Evolutionary conservation across 2,888 invertebrate genomes (phyloP).

Genomic region (Apodemia mormo): DNA sequence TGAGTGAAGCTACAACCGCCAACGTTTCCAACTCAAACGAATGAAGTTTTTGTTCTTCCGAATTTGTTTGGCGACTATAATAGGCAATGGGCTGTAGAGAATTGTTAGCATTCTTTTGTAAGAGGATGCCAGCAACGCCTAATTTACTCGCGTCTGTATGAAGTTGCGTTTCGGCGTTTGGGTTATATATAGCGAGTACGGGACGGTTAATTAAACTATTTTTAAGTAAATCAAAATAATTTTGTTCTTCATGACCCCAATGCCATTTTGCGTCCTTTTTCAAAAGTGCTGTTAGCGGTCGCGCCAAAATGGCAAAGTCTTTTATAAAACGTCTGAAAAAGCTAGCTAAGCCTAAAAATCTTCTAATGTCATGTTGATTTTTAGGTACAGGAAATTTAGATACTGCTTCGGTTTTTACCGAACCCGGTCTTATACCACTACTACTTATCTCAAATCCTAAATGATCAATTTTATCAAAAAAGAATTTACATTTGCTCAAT

Average conservation of each 20-base stretch:
- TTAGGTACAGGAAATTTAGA: constrained; percentile 12
- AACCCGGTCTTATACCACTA: no score
- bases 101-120: no score
- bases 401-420: no score
- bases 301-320: constrained; percentile 30
- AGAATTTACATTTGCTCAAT: no score
- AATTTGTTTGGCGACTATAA: neutral
- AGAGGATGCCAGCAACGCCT: constrained; percentile 29
- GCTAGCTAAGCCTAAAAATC: constrained; percentile 29
- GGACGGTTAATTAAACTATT: constrained; percentile 31
- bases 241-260: constrained; percentile 27
- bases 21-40: constrained; percentile 2
- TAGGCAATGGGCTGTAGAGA: neutral
- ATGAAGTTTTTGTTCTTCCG: neutral
- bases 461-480: neutral
- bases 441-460: no score
- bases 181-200: constrained; percentile 31
- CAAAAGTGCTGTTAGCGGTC: constrained; percentile 35
- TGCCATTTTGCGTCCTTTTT: constrained; percentile 27
- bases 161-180: constrained; percentile 20
- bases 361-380: constrained; percentile 30
- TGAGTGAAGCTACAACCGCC: constrained; percentile 26
- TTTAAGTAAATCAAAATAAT: no score
- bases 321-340: constrained; percentile 32
- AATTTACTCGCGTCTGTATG: constrained; percentile 27